Evolutionary conservation across 1,140 invertebrate genomes (phyloP).

Genomic region (Drosophila serrata): DNA sequence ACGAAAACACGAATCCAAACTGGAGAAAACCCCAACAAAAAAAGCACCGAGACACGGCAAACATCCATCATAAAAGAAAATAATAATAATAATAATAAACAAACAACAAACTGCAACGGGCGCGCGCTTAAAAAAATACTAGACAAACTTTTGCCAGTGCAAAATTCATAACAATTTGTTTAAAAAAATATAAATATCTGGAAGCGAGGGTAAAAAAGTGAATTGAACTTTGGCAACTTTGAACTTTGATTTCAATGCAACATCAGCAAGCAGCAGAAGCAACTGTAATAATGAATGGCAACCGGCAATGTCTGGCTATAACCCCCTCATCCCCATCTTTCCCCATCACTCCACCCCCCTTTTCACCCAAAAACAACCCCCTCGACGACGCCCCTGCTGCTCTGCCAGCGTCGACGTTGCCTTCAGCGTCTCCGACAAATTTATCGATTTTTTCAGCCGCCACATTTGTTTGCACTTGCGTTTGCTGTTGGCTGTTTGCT

Average conservation of each 20-base stretch:
- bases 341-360: background rate
- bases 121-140: slow-evolving; percentile 36
- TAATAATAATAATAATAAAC: background rate
- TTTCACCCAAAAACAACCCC: slow-evolving; percentile 16
- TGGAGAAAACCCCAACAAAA: slow-evolving; percentile 41
- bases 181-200: slow-evolving; percentile 27
- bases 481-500: slow-evolving; percentile 32
- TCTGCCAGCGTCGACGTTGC: slow-evolving; percentile 40
- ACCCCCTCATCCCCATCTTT: background rate
- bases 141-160: slow-evolving; percentile 26
- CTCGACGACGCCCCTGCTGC: slow-evolving; percentile 45
- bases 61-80: slow-evolving; percentile 2
- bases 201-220: slow-evolving; percentile 40
- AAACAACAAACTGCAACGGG: slow-evolving; percentile 35
- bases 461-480: slow-evolving; percentile 56
- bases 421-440: slow-evolving; percentile 61
- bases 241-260: slow-evolving; percentile 60
- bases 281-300: slow-evolving; percentile 41
- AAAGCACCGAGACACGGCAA: slow-evolving; percentile 27
- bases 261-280: slow-evolving; percentile 24
- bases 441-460: slow-evolving; percentile 76
- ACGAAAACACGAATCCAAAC: slow-evolving; percentile 46
- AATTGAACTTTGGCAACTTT: slow-evolving; percentile 64
- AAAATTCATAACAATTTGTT: slow-evolving; percentile 48
- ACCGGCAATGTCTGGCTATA: slow-evolving; percentile 58